Conservation (phyloP, 2,113 vertebrate species). For the Lophochroa leadbeateri region DNA sequence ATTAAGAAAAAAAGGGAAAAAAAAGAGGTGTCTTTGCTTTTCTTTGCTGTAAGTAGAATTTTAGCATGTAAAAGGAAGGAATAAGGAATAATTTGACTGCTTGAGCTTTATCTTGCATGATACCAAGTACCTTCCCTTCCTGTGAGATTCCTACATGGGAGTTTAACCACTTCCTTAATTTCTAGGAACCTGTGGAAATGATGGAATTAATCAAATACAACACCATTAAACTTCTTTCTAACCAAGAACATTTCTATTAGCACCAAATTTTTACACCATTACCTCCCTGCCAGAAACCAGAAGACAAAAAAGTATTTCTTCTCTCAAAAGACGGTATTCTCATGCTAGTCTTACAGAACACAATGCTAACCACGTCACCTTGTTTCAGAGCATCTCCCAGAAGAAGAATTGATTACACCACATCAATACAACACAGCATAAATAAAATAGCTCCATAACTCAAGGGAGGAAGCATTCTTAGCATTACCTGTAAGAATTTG, state of each 20-base stretch:
- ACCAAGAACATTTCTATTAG: constrained; percentile 27
- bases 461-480: not conserved
- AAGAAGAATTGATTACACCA: not conserved
- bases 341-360: not conserved
- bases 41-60: not conserved
- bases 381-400: not conserved
- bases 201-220: constrained; percentile 45
- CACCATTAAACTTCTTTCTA: constrained; percentile 45
- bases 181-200: constrained; percentile 29
- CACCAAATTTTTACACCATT: not conserved
- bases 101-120: not conserved
- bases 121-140: not conserved
- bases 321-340: not conserved
- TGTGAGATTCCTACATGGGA: not conserved
- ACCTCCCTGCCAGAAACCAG: not conserved
- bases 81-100: not conserved
- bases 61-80: not conserved
- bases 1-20: not conserved
- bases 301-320: not conserved
- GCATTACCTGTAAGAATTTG: not conserved
- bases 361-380: not conserved
- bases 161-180: constrained; percentile 11
- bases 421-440: not conserved
- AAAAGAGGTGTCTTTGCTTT: not conserved
- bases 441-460: not conserved